A percentile compares a stretch with the other conserved stretches of the same genome.
phyloP scores from a whole-genome alignment of 2,888 invertebrate genomes.

The Margaritifera margaritifera region DNA sequence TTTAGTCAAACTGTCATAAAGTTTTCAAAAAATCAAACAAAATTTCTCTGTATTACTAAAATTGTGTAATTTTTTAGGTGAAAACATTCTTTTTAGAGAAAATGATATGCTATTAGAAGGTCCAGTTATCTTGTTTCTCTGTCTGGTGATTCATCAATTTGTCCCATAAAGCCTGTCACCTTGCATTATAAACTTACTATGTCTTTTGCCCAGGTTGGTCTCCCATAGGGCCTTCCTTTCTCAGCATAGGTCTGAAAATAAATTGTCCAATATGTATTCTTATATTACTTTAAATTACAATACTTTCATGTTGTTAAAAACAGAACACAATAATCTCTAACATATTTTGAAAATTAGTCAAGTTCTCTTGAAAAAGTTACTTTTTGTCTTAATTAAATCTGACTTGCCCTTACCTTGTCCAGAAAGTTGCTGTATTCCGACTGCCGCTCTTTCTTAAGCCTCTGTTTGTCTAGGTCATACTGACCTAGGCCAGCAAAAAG shows the following conservation, averaged over 20 bases:
- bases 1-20: too few species aligned
- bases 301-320: background rate
- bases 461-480: slow-evolving; percentile 26
- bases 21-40: too few species aligned
- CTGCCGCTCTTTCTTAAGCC: slow-evolving; percentile 20
- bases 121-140: too few species aligned
- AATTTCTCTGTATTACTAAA: too few species aligned
- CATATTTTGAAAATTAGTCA: background rate
- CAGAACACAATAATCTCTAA: background rate
- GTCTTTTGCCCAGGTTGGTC: slow-evolving; percentile 37
- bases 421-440: slow-evolving; percentile 27
- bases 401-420: slow-evolving; percentile 16
- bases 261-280: background rate
- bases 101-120: too few species aligned
- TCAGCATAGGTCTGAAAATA: slow-evolving; percentile 19
- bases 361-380: background rate
- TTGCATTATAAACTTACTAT: too few species aligned
- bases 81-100: too few species aligned
- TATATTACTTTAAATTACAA: background rate
- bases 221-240: slow-evolving; percentile 22
- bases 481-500: slow-evolving; percentile 35
- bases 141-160: too few species aligned
- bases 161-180: too few species aligned
- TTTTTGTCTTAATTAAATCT: background rate
- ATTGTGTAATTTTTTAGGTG: too few species aligned